Conservation (phyloP, 2,797 vertebrate species). For the Erithacus rubecula region DNA sequence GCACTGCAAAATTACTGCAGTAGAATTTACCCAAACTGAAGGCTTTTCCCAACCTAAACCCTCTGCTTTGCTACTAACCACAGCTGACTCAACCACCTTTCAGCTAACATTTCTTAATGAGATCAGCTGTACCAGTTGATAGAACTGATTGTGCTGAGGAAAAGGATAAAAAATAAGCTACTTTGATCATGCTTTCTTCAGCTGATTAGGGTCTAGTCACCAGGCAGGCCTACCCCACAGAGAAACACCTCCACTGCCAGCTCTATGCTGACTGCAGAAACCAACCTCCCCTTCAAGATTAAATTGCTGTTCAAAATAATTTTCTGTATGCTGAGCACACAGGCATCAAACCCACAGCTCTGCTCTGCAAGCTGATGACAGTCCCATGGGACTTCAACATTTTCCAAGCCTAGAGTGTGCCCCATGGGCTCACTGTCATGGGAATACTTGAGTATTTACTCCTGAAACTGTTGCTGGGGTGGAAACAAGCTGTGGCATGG, state of each 20-base stretch:
- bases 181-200: constrained; percentile 3
- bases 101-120: constrained; percentile 7
- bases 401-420: not conserved
- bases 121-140: not conserved
- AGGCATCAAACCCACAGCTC: not conserved
- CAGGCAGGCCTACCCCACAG: constrained; percentile 20
- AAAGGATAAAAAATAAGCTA: not conserved
- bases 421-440: not conserved
- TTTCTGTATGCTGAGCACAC: not conserved
- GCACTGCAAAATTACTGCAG: not conserved
- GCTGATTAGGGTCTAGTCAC: constrained; percentile 28
- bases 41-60: not conserved
- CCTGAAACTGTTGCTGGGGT: not conserved
- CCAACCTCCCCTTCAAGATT: constrained; percentile 27
- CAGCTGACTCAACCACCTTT: not conserved
- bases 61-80: not conserved
- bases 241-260: constrained; percentile 59
- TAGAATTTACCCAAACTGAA: not conserved
- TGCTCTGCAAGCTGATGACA: not conserved
- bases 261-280: constrained; percentile 42
- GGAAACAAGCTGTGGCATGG: not conserved
- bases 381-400: not conserved
- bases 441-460: not conserved
- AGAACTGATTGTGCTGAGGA: not conserved
- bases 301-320: not conserved